Percentiles rank a stretch among this genome's conserved stretches.
These are phyloP conservation scores for Cyprinodon diabolis DNA, from an alignment of 2,797 vertebrate species.

Conservation along the genomic window DNA sequence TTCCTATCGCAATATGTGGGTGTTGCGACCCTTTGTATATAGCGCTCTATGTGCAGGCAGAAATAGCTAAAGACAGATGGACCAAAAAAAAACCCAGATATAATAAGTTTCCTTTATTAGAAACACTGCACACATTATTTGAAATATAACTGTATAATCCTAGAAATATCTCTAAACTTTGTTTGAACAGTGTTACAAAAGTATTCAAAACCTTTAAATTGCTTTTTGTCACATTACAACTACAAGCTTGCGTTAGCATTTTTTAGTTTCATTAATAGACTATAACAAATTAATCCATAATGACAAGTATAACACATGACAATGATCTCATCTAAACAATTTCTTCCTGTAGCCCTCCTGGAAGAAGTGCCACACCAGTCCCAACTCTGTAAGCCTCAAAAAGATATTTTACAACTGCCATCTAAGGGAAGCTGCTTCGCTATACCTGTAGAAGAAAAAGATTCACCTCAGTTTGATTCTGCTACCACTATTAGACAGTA, in stretches of 20 bases:
- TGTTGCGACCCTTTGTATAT: conserved; percentile 30
- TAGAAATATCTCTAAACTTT: background rate
- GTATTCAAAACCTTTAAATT: background rate
- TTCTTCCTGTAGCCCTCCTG: background rate
- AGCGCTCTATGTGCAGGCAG: conserved; percentile 1
- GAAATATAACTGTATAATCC: background rate
- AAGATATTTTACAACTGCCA: background rate
- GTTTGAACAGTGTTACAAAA: background rate
- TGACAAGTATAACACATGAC: background rate
- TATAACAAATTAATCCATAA: background rate
- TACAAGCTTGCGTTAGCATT: background rate
- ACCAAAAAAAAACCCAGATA: background rate
- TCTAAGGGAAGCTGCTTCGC: background rate
- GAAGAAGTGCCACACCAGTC: background rate
- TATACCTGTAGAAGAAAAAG: background rate
- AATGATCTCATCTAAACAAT: background rate
- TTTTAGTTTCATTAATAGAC: background rate
- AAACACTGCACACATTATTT: background rate
- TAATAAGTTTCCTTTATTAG: background rate
- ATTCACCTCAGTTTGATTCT: background rate
- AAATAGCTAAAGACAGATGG: background rate
- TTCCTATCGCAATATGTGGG: conserved; percentile 13
- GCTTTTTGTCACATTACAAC: background rate
- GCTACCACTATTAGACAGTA: background rate
- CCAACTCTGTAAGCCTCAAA: background rate